Evolutionary conservation across 2,888 invertebrate genomes (phyloP).

Genomic region (Eupithecia vulgata): DNA sequence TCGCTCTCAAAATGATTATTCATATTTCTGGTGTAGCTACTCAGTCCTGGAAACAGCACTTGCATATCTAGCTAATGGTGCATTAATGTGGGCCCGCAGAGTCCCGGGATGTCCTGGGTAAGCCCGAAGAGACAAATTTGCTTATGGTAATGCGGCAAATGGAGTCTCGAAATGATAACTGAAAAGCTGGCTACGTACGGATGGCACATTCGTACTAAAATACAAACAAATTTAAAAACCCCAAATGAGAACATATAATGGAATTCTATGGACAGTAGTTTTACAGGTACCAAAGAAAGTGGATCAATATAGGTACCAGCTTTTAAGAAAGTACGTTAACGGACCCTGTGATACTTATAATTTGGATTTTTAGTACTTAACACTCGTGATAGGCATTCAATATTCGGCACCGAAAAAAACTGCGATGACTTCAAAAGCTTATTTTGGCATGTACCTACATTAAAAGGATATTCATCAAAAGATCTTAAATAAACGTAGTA

Average conservation of each 20-base stretch:
- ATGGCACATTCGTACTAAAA: slow-evolving; percentile 5
- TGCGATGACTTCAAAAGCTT: neutral
- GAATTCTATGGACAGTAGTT: neutral
- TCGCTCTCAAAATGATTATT: neutral
- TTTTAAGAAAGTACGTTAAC: neutral
- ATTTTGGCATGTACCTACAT: neutral
- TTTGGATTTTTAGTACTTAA: neutral
- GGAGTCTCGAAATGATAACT: slow-evolving; percentile 25
- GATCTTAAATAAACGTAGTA: neutral
- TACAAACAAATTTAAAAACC: neutral
- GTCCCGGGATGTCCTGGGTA: slow-evolving; percentile 14
- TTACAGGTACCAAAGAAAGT: neutral
- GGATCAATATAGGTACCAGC: neutral
- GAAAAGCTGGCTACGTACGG: slow-evolving; percentile 6
- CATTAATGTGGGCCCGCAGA: slow-evolving; percentile 26
- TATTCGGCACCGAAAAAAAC: neutral
- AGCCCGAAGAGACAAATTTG: slow-evolving; percentile 35
- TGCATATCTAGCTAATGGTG: slow-evolving; percentile 32
- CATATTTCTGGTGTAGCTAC: neutral
- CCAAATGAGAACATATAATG: neutral
- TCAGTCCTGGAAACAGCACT: slow-evolving; percentile 16
- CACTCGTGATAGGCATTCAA: neutral
- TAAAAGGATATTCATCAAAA: neutral
- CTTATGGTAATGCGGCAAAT: slow-evolving; percentile 38
- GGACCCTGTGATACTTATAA: too few relatives aligned